Conservation (phyloP, 2,797 vertebrate species). For the Poeciliopsis presidionis region DNA sequence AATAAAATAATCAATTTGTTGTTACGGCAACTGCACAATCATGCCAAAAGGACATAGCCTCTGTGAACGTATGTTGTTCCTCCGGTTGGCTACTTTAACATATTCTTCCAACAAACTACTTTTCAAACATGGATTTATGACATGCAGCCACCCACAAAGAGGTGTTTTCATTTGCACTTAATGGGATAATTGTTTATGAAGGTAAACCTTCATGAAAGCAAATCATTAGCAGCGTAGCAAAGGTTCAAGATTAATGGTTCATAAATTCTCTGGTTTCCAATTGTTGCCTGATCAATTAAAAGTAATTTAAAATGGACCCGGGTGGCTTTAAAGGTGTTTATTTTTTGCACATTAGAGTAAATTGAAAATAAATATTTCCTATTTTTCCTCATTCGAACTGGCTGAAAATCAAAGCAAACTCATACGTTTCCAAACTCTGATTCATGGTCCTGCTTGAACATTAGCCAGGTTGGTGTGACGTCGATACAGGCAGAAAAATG, state of each 20-base stretch:
- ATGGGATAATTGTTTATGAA: not conserved
- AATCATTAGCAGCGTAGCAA: not conserved
- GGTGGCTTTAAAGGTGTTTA: not conserved
- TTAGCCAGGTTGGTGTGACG: too few relatives aligned
- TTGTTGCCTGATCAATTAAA: not conserved
- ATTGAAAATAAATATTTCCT: too few relatives aligned
- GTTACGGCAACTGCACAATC: not conserved
- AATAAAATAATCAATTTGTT: constrained; percentile 11
- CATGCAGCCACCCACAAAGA: not conserved
- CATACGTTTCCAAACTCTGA: too few relatives aligned
- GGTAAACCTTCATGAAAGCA: not conserved
- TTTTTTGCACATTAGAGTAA: too few relatives aligned
- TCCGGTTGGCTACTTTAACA: not conserved
- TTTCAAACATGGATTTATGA: not conserved
- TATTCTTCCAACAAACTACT: not conserved
- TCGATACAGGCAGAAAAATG: too few relatives aligned
- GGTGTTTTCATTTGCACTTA: constrained; percentile 1
- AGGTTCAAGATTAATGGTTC: not conserved
- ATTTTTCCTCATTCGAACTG: too few relatives aligned
- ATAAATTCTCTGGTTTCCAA: not conserved
- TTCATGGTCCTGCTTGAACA: too few relatives aligned
- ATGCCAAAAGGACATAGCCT: not conserved
- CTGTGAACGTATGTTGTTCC: not conserved
- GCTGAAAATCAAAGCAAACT: too few relatives aligned
- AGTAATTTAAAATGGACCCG: not conserved